These are phyloP conservation scores for Phymorhynchus buccinoides DNA, from an alignment of 1,140 invertebrate species.

Conservation along the genomic window DNA sequence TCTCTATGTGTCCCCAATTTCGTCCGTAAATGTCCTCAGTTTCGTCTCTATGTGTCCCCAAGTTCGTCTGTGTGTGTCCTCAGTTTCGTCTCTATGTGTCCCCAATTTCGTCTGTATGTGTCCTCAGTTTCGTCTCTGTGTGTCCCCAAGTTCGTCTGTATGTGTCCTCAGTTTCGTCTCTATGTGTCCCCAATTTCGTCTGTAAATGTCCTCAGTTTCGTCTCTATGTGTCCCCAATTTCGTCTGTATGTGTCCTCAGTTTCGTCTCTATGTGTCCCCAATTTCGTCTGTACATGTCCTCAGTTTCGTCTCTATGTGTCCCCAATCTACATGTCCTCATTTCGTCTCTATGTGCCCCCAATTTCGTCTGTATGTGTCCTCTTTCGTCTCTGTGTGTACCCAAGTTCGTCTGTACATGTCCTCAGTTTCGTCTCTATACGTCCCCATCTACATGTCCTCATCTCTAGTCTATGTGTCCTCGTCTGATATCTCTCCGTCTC, in stretches of 20 bases:
- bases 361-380: background rate
- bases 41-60: too few species aligned
- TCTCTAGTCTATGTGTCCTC: background rate
- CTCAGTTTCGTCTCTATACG: background rate
- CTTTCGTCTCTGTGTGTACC: background rate
- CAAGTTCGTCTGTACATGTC: background rate
- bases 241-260: too few species aligned
- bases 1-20: background rate
- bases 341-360: background rate
- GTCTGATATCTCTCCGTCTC: background rate
- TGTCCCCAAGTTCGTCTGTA: background rate
- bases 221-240: too few species aligned
- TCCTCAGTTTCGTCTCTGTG: background rate
- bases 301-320: too few species aligned
- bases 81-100: too few species aligned
- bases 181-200: background rate
- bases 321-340: background rate
- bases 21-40: too few species aligned
- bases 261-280: too few species aligned
- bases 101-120: background rate
- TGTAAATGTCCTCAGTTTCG: too few species aligned
- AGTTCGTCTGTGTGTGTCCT: too few species aligned
- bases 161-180: background rate
- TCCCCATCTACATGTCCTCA: too few species aligned
- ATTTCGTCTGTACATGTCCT: too few species aligned